Conservation (phyloP, 2,888 invertebrate genomes). For the Mylabris sibirica region DNA sequence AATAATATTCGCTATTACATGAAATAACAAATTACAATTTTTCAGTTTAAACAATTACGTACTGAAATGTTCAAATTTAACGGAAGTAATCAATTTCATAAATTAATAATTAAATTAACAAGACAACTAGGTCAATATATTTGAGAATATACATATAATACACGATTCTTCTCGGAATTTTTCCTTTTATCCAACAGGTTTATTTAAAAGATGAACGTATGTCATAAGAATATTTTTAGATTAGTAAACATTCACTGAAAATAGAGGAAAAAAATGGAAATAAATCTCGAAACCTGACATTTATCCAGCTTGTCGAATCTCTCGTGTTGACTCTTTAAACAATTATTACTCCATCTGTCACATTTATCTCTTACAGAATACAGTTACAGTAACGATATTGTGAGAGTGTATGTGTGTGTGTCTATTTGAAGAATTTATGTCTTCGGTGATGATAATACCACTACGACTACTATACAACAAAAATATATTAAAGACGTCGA, state of each 20-base stretch:
- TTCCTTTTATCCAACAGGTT: no score
- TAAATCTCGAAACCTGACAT: constrained; percentile 7
- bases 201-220: not conserved
- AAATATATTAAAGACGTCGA: constrained; percentile 36
- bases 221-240: constrained; percentile 1
- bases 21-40: not conserved
- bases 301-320: constrained; percentile 5
- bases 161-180: no score
- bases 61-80: no score
- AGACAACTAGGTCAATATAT: constrained; percentile 3
- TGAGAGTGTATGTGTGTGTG: no score
- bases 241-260: not conserved
- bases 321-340: not conserved
- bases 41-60: not conserved
- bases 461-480: constrained; percentile 10
- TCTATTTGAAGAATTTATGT: constrained; percentile 13
- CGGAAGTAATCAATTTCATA: not conserved
- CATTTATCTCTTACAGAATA: not conserved
- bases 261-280: not conserved
- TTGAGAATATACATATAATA: no score
- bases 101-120: not conserved
- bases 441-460: not conserved
- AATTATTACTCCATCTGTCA: constrained; percentile 15
- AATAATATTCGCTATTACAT: not conserved
- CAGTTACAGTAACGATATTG: constrained; percentile 8